Evolutionary conservation across 35 echinoderm and acorn worm genomes (phyloP), one percentile per base, ranked within the genome.

Genomic region (Patiria miniata): DNA sequence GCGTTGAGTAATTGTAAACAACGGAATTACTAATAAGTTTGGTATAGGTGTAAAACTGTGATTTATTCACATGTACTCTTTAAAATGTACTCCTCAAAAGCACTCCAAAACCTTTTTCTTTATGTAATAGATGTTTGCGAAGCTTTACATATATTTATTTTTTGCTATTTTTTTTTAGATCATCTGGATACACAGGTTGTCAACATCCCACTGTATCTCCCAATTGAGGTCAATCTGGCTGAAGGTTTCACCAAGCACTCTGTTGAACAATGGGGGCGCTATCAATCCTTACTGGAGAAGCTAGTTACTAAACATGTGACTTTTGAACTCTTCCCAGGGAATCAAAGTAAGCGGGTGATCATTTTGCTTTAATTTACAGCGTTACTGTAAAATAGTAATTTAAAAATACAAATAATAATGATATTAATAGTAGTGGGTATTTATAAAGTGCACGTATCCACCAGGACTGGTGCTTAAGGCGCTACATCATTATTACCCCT

Each of bases 171-270:
- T 80, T 53, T 83, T 82, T 1, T 42, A 99, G 96, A 94, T 91
- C 83, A 89, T 61, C 83, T 99, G 1, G 96, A 99, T 68, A 99
- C 89, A 5, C 91, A 91, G 86, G 90, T 99, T 2, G 82, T 99
- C 16, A 94, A 99, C 79, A 92, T 99, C 38, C 96, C 96, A 15
- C 42, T 99, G 16, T 84, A 93, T 83, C 60, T 91, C 26, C 91
- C 87, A 39, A 68, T 97, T 0, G 83, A 90, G 29, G 95, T 97
- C 15, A 85, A 83, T 18, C 61, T 97, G 33, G 95, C 95, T 0
- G 95, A 97, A 60, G 85, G 87, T 8, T 97, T 97, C 58, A 73
- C 59, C 3, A 78, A 80, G 12, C 81, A 91, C 8, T 81, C 95
- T 3, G 16, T 44, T 21, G 95, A 93, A 52, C 86, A 90, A 81